phyloP scores from a whole-genome alignment of 2,113 vertebrate genomes.

The Myrmecobius fasciatus region DNA sequence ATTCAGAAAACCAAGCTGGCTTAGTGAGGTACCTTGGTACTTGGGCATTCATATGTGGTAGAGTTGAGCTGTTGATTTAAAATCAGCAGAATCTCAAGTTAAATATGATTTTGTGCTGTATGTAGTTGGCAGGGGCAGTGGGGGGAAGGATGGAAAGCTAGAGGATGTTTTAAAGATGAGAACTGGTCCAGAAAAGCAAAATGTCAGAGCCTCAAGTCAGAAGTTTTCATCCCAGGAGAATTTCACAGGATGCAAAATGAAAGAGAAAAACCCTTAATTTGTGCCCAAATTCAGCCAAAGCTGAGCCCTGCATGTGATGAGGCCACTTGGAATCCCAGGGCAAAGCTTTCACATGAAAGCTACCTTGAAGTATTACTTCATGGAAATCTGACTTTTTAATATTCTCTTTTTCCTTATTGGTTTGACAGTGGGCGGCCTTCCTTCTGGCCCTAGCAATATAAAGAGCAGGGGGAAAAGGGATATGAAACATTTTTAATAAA shows the following conservation, averaged over 20 bases:
- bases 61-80: background rate
- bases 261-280: background rate
- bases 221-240: background rate
- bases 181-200: background rate
- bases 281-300: background rate
- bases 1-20: background rate
- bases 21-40: background rate
- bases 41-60: background rate
- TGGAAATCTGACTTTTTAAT: conserved; percentile 41
- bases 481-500: conserved; percentile 55
- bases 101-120: background rate
- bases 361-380: conserved; percentile 9
- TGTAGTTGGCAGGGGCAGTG: background rate
- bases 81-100: background rate
- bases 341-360: background rate
- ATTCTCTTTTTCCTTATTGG: conserved; percentile 52
- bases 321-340: background rate
- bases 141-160: background rate
- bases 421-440: conserved; percentile 11
- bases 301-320: background rate
- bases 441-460: background rate
- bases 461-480: conserved; percentile 20
- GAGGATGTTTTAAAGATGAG: background rate
- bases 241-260: background rate
- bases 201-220: background rate